These are phyloP conservation scores for Laticauda laticaudata DNA, from an alignment of 2,113 vertebrate species.

Conservation along the genomic window DNA sequence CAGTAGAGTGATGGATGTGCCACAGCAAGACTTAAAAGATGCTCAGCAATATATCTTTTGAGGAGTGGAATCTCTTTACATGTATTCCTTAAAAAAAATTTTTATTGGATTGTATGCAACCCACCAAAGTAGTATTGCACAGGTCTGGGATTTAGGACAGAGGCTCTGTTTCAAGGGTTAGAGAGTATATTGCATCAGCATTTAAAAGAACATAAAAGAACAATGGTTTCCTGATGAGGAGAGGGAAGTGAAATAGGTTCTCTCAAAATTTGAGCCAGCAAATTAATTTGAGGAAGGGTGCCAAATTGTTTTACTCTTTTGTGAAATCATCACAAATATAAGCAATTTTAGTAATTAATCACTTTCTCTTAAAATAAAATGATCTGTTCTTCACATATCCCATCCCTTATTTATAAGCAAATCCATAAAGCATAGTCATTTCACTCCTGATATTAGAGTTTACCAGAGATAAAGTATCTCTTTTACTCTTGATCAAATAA, in stretches of 20 bases:
- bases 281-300: not conserved
- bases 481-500: not conserved
- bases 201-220: not conserved
- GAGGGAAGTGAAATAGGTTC: not conserved
- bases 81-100: not conserved
- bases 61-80: not conserved
- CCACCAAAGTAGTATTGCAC: not conserved
- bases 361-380: not conserved
- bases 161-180: not conserved
- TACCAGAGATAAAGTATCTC: not conserved
- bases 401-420: too few species aligned
- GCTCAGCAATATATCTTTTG: not conserved
- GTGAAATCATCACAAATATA: not conserved
- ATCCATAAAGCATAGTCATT: not conserved
- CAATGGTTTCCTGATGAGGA: not conserved
- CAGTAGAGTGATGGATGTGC: not conserved
- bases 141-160: not conserved
- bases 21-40: not conserved
- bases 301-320: not conserved
- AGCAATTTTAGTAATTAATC: not conserved
- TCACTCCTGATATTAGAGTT: not conserved
- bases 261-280: not conserved
- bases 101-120: not conserved
- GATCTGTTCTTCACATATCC: too few species aligned
- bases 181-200: not conserved